Percentiles rank a stretch among this genome's conserved stretches.
Evolutionary conservation across 2,888 invertebrate species (phyloP).

Genomic region (Hirtodrosophila trivittata): DNA sequence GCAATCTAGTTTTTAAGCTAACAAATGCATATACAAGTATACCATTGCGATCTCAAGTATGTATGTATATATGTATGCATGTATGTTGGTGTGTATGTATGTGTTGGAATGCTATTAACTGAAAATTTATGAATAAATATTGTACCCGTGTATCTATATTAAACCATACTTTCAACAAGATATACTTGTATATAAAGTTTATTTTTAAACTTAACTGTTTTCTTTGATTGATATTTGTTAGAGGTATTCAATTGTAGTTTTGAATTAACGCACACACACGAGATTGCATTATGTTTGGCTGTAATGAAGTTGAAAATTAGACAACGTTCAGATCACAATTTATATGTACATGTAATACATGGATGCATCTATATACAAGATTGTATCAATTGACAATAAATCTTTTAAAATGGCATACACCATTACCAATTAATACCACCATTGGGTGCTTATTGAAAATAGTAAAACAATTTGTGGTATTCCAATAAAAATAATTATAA

Average conservation of each 20-base stretch:
- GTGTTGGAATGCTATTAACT: not conserved
- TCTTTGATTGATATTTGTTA: too few species aligned
- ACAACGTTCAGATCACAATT: not conserved
- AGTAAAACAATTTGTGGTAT: constrained; percentile 14
- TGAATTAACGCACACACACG: not conserved
- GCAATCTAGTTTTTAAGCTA: too few species aligned
- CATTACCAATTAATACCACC: not conserved
- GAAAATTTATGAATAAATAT: not conserved
- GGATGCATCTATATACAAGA: too few species aligned
- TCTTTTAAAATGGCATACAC: constrained; percentile 4
- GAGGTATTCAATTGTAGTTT: too few species aligned
- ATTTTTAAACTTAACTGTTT: too few species aligned
- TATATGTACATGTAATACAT: too few species aligned
- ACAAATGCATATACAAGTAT: too few species aligned
- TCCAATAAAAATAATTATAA: constrained; percentile 1
- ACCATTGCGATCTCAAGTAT: not conserved
- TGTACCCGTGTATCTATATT: too few species aligned
- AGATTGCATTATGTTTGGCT: not conserved
- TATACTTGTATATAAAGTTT: too few species aligned
- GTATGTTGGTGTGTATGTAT: not conserved
- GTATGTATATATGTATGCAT: not conserved
- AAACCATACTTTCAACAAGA: not conserved
- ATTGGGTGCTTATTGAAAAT: constrained; percentile 1
- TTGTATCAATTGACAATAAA: not conserved
- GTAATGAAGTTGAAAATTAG: not conserved